Conservation (phyloP, 2,888 invertebrate species). For the Drosophila demipolita region DNA sequence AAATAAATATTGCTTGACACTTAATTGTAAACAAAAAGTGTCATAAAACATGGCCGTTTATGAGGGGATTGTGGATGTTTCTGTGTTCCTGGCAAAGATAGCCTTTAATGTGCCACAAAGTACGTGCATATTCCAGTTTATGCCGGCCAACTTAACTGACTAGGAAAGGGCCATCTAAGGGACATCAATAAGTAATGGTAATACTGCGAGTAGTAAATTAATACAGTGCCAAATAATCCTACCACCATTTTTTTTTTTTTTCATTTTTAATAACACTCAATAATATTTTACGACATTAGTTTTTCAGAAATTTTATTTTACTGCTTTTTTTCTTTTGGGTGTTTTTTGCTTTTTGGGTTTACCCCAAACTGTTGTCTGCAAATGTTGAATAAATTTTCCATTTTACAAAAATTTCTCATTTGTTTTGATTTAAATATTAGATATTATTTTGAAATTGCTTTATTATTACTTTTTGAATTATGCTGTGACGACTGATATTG, state of each 20-base stretch:
- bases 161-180: conserved; percentile 32
- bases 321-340: neutral
- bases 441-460: neutral
- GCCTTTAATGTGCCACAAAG: conserved; percentile 49
- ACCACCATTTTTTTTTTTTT: neutral
- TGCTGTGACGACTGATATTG: neutral
- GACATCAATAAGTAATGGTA: conserved; percentile 47
- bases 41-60: conserved; percentile 63
- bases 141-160: conserved; percentile 1
- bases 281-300: too few species aligned
- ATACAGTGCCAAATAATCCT: conserved; percentile 11
- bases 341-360: neutral
- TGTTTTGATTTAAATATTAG: neutral
- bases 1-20: conserved; percentile 25
- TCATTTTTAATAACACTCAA: neutral
- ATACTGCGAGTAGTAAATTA: conserved; percentile 7
- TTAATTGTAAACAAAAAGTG: conserved; percentile 50
- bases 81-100: conserved; percentile 38
- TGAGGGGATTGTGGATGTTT: conserved; percentile 43
- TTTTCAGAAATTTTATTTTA: neutral
- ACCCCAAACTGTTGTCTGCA: neutral
- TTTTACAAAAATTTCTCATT: neutral
- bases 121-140: conserved; percentile 18
- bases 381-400: neutral
- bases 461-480: neutral